phyloP scores from a whole-genome alignment of 1,140 invertebrate species.

The Zaprionus kolodkinae region DNA sequence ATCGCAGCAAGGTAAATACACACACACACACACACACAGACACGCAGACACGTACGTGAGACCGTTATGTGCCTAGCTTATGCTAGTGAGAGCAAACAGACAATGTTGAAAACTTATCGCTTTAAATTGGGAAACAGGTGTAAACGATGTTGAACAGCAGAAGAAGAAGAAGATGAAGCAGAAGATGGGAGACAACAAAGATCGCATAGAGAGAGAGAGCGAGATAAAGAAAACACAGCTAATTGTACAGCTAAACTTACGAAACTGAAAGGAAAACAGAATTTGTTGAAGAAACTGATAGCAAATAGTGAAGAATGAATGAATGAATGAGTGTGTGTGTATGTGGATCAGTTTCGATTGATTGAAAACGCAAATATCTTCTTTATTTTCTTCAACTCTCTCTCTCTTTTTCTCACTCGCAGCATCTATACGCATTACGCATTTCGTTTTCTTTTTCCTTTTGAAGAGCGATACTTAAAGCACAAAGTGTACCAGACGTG shows the following conservation, averaged over 20 bases:
- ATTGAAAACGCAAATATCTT: background rate
- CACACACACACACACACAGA: constrained; percentile 13
- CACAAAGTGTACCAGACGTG: background rate
- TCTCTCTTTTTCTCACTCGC: background rate
- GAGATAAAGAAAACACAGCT: constrained; percentile 40
- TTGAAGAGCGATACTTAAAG: background rate
- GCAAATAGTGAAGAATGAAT: background rate
- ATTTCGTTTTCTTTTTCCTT: constrained; percentile 3
- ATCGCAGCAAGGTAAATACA: constrained; percentile 79
- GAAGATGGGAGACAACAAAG: constrained; percentile 22
- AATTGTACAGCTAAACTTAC: constrained; percentile 32
- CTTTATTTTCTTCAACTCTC: background rate
- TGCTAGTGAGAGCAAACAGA: constrained; percentile 50
- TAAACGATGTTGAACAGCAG: constrained; percentile 49
- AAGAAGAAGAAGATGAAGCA: constrained; percentile 7
- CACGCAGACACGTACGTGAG: background rate
- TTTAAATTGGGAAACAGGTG: constrained; percentile 68
- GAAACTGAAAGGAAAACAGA: constrained; percentile 25
- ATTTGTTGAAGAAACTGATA: constrained; percentile 5
- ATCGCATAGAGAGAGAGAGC: constrained; percentile 33
- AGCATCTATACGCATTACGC: constrained; percentile 1
- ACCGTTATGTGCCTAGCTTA: constrained; percentile 42
- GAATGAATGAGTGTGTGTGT: no score
- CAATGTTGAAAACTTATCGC: constrained; percentile 29
- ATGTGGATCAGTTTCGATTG: background rate